Percentiles rank a stretch among this genome's conserved stretches.
Evolutionary conservation across 2,113 vertebrate species (phyloP).

Genomic region (Lates calcarifer): DNA sequence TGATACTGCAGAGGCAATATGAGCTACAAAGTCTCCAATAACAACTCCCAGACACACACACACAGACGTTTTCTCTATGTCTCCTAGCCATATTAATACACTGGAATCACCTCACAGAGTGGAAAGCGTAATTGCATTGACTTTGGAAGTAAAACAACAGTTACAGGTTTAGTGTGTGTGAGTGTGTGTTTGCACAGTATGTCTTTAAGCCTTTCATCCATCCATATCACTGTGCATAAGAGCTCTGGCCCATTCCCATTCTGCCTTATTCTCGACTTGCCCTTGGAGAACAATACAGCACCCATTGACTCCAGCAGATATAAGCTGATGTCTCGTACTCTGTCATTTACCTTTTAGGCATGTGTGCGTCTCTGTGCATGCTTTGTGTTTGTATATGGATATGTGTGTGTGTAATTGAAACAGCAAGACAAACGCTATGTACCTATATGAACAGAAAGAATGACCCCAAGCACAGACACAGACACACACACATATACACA

Average conservation of each 20-base stretch:
- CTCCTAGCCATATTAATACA: slow-evolving; percentile 66
- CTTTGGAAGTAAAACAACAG: slow-evolving; percentile 70
- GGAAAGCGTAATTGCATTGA: slow-evolving; percentile 74
- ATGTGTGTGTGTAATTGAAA: slow-evolving; percentile 2
- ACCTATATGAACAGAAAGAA: slow-evolving; percentile 27
- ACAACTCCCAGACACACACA: slow-evolving; percentile 15
- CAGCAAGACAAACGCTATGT: slow-evolving; percentile 34
- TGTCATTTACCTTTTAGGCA: slow-evolving; percentile 51
- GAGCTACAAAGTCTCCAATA: slow-evolving; percentile 60
- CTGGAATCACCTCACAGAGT: slow-evolving; percentile 56
- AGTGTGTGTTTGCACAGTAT: slow-evolving; percentile 35
- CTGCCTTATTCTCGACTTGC: slow-evolving; percentile 45
- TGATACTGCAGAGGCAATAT: slow-evolving; percentile 64
- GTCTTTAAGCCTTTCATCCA: slow-evolving; percentile 53
- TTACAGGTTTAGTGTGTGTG: slow-evolving; percentile 55
- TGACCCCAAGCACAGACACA: slow-evolving; percentile 15
- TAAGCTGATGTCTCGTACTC: slow-evolving; percentile 33
- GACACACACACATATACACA: slow-evolving; percentile 36
- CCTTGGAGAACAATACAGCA: slow-evolving; percentile 67
- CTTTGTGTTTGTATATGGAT: slow-evolving; percentile 3
- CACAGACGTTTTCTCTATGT: slow-evolving; percentile 54
- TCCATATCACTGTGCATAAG: slow-evolving; percentile 47
- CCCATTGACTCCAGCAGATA: slow-evolving; percentile 47
- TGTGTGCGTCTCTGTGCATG: slow-evolving; percentile 11
- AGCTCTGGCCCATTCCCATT: slow-evolving; percentile 38